These are phyloP conservation scores for Bagarius yarrelli DNA, from an alignment of 2,113 vertebrate species.

Conservation along the genomic window DNA sequence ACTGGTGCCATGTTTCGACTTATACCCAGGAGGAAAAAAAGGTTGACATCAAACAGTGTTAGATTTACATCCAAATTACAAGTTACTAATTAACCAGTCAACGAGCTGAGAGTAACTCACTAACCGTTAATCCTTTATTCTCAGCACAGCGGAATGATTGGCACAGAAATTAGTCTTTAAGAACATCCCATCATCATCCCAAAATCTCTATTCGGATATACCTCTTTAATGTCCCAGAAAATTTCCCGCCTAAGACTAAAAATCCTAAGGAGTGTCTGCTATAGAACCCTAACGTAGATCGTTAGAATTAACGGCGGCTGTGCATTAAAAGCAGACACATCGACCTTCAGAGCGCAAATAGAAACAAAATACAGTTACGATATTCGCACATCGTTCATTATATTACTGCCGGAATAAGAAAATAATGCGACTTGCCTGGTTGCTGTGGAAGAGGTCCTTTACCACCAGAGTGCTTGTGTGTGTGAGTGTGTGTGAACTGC, in stretches of 20 bases:
- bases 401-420: background rate
- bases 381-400: background rate
- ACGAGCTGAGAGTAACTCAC: background rate
- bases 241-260: background rate
- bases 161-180: background rate
- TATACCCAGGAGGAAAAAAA: background rate
- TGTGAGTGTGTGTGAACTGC: slow-evolving; percentile 10
- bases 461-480: slow-evolving; percentile 2
- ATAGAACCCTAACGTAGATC: background rate
- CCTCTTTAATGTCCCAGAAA: background rate
- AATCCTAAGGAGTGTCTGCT: background rate
- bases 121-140: background rate
- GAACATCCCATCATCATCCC: background rate
- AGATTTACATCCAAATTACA: background rate
- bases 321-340: background rate
- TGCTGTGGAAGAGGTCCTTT: slow-evolving; percentile 40
- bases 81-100: background rate
- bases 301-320: background rate
- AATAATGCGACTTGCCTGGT: slow-evolving; percentile 42
- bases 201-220: background rate
- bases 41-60: background rate
- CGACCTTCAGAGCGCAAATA: background rate
- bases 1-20: background rate
- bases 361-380: background rate
- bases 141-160: background rate